phyloP scores from a whole-genome alignment of 2,797 vertebrate genomes.

The Eurystomus glaucurus region DNA sequence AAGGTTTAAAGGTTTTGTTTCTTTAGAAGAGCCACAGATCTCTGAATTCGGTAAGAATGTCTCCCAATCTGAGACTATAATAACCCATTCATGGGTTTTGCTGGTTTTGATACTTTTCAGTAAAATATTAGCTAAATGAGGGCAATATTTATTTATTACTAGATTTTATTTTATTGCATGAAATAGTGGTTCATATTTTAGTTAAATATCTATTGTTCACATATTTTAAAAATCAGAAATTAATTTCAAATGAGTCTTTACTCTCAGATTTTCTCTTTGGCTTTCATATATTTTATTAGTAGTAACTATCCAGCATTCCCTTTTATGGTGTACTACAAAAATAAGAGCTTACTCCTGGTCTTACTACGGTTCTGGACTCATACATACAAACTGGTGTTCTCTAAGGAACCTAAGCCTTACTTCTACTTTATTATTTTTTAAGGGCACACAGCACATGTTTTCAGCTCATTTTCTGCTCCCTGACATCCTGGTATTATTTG shows the following conservation, averaged over 20 bases:
- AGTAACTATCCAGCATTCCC: neutral
- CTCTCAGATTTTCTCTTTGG: neutral
- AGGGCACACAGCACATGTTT: neutral
- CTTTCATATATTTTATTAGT: neutral
- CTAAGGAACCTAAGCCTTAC: neutral
- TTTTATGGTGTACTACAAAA: neutral
- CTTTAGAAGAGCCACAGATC: neutral
- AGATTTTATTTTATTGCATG: neutral
- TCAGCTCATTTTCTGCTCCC: neutral
- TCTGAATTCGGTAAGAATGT: neutral
- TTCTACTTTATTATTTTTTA: neutral
- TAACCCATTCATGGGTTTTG: neutral
- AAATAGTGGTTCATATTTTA: neutral
- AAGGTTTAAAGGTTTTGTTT: neutral
- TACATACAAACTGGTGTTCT: neutral
- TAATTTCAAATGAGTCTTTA: neutral
- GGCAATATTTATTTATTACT: neutral
- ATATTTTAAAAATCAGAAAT: neutral
- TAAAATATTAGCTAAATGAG: neutral
- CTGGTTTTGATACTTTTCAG: neutral
- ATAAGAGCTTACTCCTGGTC: neutral
- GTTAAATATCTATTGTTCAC: neutral
- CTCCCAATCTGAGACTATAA: neutral
- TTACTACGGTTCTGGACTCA: neutral
- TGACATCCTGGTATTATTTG: neutral